These are phyloP conservation scores for Carollia perspicillata DNA, from an alignment of 2,113 vertebrate species.

Conservation along the genomic window DNA sequence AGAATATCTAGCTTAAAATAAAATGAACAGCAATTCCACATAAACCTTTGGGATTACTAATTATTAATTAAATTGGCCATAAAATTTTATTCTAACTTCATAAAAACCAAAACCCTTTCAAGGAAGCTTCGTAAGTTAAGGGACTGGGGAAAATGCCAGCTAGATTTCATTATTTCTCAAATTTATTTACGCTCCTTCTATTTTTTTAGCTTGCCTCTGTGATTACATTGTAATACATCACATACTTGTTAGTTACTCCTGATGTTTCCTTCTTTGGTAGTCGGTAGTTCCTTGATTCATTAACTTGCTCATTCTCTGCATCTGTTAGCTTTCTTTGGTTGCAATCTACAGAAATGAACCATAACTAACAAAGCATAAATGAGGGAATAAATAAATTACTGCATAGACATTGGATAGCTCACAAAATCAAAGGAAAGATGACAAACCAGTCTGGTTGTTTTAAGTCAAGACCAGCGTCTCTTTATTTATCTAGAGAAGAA, in stretches of 20 bases:
- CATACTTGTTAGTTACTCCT: background rate
- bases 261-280: background rate
- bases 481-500: background rate
- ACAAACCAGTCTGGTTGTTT: background rate
- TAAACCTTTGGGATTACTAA: slow-evolving; percentile 60
- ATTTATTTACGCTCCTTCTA: background rate
- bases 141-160: background rate
- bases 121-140: background rate
- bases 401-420: background rate
- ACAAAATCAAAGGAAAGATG: background rate
- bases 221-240: background rate
- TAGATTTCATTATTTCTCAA: slow-evolving; percentile 10
- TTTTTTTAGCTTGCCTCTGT: background rate
- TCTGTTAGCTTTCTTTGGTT: background rate
- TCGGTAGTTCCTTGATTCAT: background rate
- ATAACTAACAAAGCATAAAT: background rate
- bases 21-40: slow-evolving; percentile 64
- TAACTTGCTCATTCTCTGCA: background rate
- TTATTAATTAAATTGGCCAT: slow-evolving; percentile 55
- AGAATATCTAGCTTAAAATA: slow-evolving; percentile 68
- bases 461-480: background rate
- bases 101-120: slow-evolving; percentile 16
- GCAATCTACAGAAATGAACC: background rate
- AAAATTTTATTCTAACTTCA: background rate
- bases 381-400: background rate